Base-by-base conservation (phyloP, 2,888 invertebrate genomes). In the Phymatocera aterrima region DNA sequence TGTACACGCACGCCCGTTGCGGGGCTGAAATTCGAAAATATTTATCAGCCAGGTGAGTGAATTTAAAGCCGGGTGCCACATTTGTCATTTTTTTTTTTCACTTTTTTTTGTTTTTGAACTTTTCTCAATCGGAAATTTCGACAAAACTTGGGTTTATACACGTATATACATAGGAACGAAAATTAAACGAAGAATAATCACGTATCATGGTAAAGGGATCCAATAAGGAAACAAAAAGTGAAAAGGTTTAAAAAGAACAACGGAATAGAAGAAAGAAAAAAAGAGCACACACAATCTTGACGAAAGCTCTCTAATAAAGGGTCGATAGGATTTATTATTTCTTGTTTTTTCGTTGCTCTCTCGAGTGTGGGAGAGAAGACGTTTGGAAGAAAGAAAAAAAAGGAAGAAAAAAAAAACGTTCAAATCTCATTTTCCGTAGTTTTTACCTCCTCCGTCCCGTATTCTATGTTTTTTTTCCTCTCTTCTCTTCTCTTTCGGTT, bases 381-480 rank as follows among this genome's bases (percentile, higher is more conserved):
- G 31, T 28, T 1, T 28, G 15, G 15, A 12, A 60, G 60, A n/a
- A 60, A 31, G 60, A 18, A 24, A 37, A 12, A 37, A 18, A 61
- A 6, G 18, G 18, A 34, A 10, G 24, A 37, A 10, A 18, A 34
- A 37, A 37, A 4, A 64, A 64, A 37, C 18, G 34, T 64, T 64
- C n/a, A 34, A 64, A 64, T 5, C 64, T 64, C 34, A 64, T 64
- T 64, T n/a, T 37, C 64, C 64, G 5, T 6, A 18, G 37, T n/a
- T 34, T 18, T 8, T 37, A 18, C 18, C 5, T 64, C 28, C 28
- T 28, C 28, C 57, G 4, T 24, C 6, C 40, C 40, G 12, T 57
- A 24, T 31, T 5, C 3, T 6, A 18, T 64, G 18, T 64, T 61
- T 37, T 10, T 6, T 61, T 31, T 61, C 18, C 4, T 34, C 2